Percentiles rank a stretch among this genome's conserved stretches.
Conservation (phyloP, 2,113 vertebrate genomes). For the Lepidothrix coronata region DNA sequence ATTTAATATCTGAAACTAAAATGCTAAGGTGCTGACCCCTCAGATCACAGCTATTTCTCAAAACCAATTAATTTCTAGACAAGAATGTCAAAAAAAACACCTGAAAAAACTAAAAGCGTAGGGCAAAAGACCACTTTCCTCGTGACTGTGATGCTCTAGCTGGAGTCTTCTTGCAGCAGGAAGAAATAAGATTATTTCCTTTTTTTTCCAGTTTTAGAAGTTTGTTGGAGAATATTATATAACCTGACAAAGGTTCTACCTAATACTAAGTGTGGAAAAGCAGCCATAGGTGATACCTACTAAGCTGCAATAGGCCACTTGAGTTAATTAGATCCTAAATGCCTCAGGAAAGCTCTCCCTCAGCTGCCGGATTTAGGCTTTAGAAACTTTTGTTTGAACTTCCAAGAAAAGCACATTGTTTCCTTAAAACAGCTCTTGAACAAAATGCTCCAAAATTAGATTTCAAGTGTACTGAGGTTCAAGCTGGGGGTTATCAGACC, state of each 20-base stretch:
- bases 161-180: neutral
- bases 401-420: neutral
- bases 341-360: neutral
- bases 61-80: neutral
- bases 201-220: neutral
- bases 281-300: neutral
- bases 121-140: neutral
- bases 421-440: neutral
- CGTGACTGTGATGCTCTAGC: neutral
- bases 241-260: neutral
- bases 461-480: neutral
- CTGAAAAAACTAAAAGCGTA: neutral
- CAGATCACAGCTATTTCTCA: neutral
- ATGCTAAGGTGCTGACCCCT: neutral
- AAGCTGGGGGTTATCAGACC: neutral
- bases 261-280: neutral
- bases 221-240: neutral
- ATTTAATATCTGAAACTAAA: neutral
- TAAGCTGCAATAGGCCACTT: neutral
- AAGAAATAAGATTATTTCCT: neutral
- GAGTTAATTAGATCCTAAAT: neutral
- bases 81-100: neutral
- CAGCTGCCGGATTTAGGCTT: neutral
- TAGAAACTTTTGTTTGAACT: neutral
- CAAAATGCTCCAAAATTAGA: neutral